Base-by-base conservation (phyloP, 2,113 vertebrate genomes). In the Orycteropus afer region DNA sequence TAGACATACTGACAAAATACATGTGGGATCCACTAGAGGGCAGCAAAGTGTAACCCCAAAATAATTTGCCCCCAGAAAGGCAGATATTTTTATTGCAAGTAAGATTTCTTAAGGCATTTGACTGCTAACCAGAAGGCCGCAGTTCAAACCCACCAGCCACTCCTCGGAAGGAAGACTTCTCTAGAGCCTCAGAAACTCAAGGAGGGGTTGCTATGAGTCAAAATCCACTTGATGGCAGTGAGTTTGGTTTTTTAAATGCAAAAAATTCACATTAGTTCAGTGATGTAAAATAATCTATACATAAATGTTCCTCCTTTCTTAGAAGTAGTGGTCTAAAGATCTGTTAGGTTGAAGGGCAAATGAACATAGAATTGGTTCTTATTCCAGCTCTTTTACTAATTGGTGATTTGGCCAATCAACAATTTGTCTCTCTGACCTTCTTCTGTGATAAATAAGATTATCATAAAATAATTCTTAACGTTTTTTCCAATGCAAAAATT, bases 1-100 rank as follows among this genome's bases (percentile, higher is more conserved):
- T 18, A 77, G 7, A 40, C 3, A 2, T 34, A 53, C 37, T 63
- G 32, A 63, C 13, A 88, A 88, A 73, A 82, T 8, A 71, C 37
- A 10, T 2, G 2, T 55, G 49, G 34, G 1, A 29, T 83, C 94
- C 96, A 95, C 85, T 84, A 93, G 94, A 85, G 86, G 93, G 89
- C 80, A 96, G 86, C 42, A 95, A 73, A 94, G 45, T 57, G 34
- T 34, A 95, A 93, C 84, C 3, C 42, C 89, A 82, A 95, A 57
- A 82, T 61, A 89, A 94, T 65, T 82, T 12, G 65, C 80, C 23
- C 40, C 37, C 15, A 7, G 10, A 79, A 86, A 80, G 27, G 7
- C 6, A n/a, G 47, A 11, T 69, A 23, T 34, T 29, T 17, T 76
- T n/a, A 25, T 53, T 86, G 49, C 34, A 88, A 83, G 49, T 55